phyloP scores from a whole-genome alignment of 2,113 vertebrate genomes.

The Nanger granti region DNA sequence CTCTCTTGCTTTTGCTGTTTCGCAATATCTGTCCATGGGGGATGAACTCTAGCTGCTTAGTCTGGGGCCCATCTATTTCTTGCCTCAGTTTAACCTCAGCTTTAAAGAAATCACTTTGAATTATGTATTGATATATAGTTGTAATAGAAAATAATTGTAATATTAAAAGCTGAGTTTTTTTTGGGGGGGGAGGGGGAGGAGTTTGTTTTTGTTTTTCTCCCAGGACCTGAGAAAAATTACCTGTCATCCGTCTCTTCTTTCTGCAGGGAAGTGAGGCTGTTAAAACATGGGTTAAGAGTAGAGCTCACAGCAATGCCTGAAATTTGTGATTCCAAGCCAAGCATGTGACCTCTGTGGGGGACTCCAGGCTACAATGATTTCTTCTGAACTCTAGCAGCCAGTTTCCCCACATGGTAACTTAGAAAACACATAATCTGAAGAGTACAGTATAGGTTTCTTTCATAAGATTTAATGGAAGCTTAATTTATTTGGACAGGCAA shows the following conservation, averaged over 20 bases:
- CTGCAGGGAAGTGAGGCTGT: neutral
- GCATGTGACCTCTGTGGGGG: rapidly evolving
- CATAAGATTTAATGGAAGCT: neutral
- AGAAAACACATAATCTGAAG: neutral
- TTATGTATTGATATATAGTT: neutral
- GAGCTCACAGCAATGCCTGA: neutral
- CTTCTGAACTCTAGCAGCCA: neutral
- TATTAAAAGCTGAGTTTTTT: neutral
- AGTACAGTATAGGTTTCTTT: neutral
- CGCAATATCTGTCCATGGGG: neutral
- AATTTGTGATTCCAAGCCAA: too few relatives aligned
- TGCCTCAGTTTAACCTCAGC: neutral
- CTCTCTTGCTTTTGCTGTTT: neutral
- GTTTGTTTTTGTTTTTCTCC: neutral
- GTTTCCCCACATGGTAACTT: neutral
- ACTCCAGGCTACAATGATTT: neutral
- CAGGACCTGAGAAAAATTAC: neutral
- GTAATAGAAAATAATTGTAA: neutral
- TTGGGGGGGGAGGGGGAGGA: rapidly evolving
- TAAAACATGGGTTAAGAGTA: neutral
- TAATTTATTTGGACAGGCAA: neutral
- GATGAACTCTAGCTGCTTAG: neutral
- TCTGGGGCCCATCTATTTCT: neutral
- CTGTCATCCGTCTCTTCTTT: neutral
- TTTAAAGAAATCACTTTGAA: neutral